Base-by-base conservation (phyloP, 2,113 vertebrate genomes). In the Chionomys nivalis region DNA sequence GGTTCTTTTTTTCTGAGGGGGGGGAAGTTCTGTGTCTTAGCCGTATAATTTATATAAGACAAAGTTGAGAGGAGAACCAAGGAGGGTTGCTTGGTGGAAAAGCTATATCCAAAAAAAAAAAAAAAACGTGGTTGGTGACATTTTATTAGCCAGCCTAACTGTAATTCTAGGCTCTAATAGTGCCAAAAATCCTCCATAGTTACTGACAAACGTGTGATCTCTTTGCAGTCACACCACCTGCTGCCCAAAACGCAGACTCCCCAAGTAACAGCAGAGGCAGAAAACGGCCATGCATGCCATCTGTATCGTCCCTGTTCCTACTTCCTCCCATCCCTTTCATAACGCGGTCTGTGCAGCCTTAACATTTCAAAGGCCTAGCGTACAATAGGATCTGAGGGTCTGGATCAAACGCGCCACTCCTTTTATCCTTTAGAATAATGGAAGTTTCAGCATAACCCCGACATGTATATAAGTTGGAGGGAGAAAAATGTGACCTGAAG, bases 121-220 rank as follows among this genome's bases (percentile, higher is more conserved):
- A 55, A 55, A 17, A 87, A 92, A 31, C 94, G 92, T 92, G 91
- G 94, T 97, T 93, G 97, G 73, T 91, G 91, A 96, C 87, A 97
- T 98, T 97, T 98, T 98, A 98, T 96, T 98, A 97, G 95, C 98
- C 95, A 97, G 93, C 98, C 98, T 98, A 97, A 96, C 98, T 96
- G 87, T 96, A 97, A 96, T 72, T 95, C 96, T 93, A 91, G 96
- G 93, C 92, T 96, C 94, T 97, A 87, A 96, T 95, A 87, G 97
- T 97, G 97, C 96, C 92, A 90, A 81, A 93, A 98, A 96, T 97
- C 97, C 98, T 96, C 92, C 98, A 82, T 85, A 82, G 97, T 98
- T 97, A 93, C 97, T 97, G 95, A 97, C 93, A 91, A 85, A 97
- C 89, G 98, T 98, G 98, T 98, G 98, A 98, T 98, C 98, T 98